Percentiles rank a stretch among this genome's conserved stretches.
phyloP scores from a whole-genome alignment of 2,888 invertebrate species.

The Trichopoda pennipes region DNA sequence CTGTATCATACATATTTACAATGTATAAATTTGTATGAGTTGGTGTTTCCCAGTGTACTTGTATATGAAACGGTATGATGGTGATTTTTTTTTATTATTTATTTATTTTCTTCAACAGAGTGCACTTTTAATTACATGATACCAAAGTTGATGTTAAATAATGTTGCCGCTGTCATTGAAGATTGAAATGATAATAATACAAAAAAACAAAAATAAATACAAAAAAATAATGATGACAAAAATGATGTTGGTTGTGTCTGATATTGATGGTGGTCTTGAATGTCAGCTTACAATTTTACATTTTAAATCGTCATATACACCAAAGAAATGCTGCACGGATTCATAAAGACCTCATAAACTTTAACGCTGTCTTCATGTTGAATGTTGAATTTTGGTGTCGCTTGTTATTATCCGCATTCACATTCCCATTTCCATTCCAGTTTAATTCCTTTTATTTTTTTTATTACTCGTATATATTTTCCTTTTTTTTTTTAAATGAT shows the following conservation, averaged over 20 bases:
- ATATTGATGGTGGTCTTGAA: conserved; percentile 57
- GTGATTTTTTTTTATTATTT: conserved; percentile 6
- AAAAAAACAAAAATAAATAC: too few species aligned
- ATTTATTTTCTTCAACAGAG: conserved; percentile 29
- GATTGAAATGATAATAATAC: conserved; percentile 56
- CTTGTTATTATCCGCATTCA: conserved; percentile 58
- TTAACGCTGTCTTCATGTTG: conserved; percentile 47
- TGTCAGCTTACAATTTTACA: conserved; percentile 36
- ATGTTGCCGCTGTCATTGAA: conserved; percentile 57
- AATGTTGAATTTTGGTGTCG: conserved; percentile 33
- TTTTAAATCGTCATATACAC: conserved; percentile 34
- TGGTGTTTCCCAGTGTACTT: neutral
- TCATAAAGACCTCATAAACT: conserved; percentile 50
- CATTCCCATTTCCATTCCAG: conserved; percentile 40
- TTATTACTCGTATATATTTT: conserved; percentile 7
- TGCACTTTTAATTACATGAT: conserved; percentile 68
- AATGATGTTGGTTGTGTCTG: conserved; percentile 28
- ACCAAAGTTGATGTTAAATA: conserved; percentile 62
- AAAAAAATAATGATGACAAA: conserved; percentile 35
- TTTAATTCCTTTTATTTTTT: conserved; percentile 38
- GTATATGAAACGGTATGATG: conserved; percentile 29
- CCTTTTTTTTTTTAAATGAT: conserved; percentile 29
- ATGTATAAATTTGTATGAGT: neutral
- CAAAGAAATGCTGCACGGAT: conserved; percentile 21
- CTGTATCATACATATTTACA: conserved; percentile 4